phyloP scores from a whole-genome alignment of 2,888 invertebrate genomes.

The Hydrotaea cyrtoneurina region DNA sequence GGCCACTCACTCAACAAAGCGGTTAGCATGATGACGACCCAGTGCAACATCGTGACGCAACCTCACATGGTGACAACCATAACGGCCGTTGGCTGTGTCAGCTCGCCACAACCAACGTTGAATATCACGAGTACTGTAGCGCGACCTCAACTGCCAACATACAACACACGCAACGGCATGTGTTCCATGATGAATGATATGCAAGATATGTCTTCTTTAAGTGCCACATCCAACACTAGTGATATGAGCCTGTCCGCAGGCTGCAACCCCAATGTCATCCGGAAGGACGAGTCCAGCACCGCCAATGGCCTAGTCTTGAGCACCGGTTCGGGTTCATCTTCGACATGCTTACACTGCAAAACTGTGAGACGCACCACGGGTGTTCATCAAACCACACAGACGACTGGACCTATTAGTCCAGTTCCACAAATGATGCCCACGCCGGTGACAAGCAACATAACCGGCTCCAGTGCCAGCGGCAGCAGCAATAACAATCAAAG shows the following conservation, averaged over 20 bases:
- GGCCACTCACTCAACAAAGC: constrained; percentile 25
- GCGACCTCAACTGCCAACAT: constrained; percentile 48
- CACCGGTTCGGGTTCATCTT: constrained; percentile 56
- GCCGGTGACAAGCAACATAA: constrained; percentile 59
- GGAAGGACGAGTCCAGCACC: constrained; percentile 44
- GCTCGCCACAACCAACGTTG: constrained; percentile 24
- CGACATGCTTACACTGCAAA: constrained; percentile 80
- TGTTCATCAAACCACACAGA: constrained; percentile 81
- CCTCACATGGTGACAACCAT: constrained; percentile 61
- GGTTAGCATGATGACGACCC: constrained; percentile 22
- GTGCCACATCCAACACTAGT: constrained; percentile 24
- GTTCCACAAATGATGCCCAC: constrained; percentile 72
- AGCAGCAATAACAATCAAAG: constrained; percentile 59
- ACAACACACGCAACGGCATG: constrained; percentile 51
- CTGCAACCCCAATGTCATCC: constrained; percentile 38
- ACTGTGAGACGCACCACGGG: constrained; percentile 80
- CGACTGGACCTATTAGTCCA: constrained; percentile 81
- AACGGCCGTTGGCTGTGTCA: constrained; percentile 46
- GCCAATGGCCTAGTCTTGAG: not conserved
- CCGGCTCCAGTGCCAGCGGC: constrained; percentile 58
- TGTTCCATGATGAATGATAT: constrained; percentile 55
- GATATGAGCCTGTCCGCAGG: constrained; percentile 33
- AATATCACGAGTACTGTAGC: constrained; percentile 41
- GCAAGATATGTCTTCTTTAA: constrained; percentile 44
- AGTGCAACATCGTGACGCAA: constrained; percentile 54